phyloP scores from a whole-genome alignment of 1,140 invertebrate genomes.

The Bombus haemorrhoidalis region DNA sequence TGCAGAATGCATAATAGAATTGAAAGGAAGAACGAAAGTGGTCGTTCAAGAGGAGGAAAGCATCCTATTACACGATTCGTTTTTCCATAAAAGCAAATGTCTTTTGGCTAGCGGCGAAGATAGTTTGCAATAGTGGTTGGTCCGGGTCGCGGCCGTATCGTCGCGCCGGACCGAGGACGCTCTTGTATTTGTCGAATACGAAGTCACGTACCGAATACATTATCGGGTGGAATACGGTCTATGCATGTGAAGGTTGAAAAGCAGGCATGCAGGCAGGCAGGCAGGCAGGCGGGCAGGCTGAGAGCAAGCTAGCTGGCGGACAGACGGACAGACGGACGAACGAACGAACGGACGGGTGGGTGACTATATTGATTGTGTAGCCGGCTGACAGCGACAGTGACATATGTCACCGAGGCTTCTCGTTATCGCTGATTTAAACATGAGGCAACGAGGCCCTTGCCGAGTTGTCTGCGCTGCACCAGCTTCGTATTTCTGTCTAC shows the following conservation, averaged over 20 bases:
- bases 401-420: constrained; percentile 82
- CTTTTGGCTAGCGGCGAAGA: constrained; percentile 53
- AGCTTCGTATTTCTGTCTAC: constrained; percentile 69
- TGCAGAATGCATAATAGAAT: neutral
- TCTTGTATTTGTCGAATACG: constrained; percentile 68
- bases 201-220: constrained; percentile 70
- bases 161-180: constrained; percentile 46
- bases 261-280: constrained; percentile 63
- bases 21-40: constrained; percentile 9
- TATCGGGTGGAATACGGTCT: constrained; percentile 67
- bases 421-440: constrained; percentile 84
- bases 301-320: constrained; percentile 29
- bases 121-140: constrained; percentile 36
- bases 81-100: constrained; percentile 52
- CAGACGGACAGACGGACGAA: constrained; percentile 40
- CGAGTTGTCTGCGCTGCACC: constrained; percentile 73
- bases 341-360: constrained; percentile 66
- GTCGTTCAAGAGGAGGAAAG: constrained; percentile 21
- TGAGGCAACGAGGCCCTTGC: constrained; percentile 79
- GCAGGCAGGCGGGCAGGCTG: constrained; percentile 37
- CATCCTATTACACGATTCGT: constrained; percentile 43
- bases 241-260: constrained; percentile 71
- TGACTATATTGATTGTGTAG: constrained; percentile 77
- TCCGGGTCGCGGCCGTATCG: constrained; percentile 34
- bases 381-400: constrained; percentile 83